Evolutionary conservation across 2,888 invertebrate species (phyloP).

Genomic region (Drosophila meridiana): DNA sequence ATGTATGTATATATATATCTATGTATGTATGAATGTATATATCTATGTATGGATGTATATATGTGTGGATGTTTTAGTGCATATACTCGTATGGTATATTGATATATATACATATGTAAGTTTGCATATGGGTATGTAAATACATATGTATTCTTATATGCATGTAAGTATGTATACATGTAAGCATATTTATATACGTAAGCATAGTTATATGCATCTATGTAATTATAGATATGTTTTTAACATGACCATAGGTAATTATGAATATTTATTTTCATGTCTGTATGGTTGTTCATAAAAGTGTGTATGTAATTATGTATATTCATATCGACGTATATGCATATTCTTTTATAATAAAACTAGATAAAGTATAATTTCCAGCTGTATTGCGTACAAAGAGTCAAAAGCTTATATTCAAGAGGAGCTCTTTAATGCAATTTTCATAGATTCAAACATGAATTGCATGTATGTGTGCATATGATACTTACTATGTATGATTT

Average conservation of each 20-base stretch:
- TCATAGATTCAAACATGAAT: not conserved
- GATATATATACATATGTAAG: too few relatives aligned
- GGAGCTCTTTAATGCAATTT: not conserved
- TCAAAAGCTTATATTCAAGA: not conserved
- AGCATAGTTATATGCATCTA: too few relatives aligned
- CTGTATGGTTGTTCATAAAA: too few relatives aligned
- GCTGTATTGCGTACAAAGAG: too few relatives aligned
- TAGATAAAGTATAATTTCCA: not conserved
- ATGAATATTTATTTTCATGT: too few relatives aligned
- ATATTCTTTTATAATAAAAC: not conserved
- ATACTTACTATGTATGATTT: not conserved
- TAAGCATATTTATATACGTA: not conserved
- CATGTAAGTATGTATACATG: not conserved
- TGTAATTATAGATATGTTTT: too few relatives aligned
- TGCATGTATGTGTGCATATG: not conserved
- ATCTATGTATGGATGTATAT: not conserved
- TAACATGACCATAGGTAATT: too few relatives aligned
- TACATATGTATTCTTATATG: not conserved
- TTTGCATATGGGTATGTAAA: not conserved
- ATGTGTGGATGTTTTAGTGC: not conserved
- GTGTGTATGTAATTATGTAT: not conserved
- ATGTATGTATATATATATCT: not conserved
- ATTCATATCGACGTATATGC: too few relatives aligned
- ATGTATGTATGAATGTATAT: not conserved
- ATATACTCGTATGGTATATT: too few relatives aligned